phyloP scores from a whole-genome alignment of 2,888 invertebrate genomes.

The Sceliomorpha sp. region DNA sequence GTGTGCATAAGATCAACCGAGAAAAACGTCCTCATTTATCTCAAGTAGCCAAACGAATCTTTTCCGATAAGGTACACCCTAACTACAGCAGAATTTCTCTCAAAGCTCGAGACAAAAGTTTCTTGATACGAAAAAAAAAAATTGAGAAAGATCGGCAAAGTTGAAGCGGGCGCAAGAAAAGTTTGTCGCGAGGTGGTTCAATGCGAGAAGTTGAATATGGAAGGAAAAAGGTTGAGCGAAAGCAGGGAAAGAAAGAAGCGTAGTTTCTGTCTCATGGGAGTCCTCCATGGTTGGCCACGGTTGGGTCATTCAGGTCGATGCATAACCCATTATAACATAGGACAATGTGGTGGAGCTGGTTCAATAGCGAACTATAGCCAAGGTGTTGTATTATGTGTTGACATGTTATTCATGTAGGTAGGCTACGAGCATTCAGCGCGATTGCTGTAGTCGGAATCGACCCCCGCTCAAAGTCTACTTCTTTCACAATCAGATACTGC shows the following conservation, averaged over 20 bases:
- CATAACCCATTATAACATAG: constrained; percentile 75
- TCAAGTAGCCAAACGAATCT: no score
- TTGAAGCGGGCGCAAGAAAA: constrained; percentile 9
- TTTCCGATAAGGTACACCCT: no score
- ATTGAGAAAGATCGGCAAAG: not conserved
- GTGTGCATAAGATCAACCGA: no score
- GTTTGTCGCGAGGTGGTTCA: not conserved
- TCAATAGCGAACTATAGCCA: constrained; percentile 72
- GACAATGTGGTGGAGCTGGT: constrained; percentile 71
- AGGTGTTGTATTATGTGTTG: constrained; percentile 77
- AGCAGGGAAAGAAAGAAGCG: constrained; percentile 33
- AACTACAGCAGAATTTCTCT: no score
- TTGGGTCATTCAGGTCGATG: constrained; percentile 71
- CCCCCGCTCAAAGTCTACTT: no score
- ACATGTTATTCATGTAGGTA: constrained; percentile 70
- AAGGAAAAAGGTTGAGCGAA: constrained; percentile 2
- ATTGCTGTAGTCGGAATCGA: constrained; percentile 50
- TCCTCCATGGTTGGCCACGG: constrained; percentile 59
- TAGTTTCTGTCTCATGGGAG: constrained; percentile 62
- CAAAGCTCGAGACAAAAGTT: no score
- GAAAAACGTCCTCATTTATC: no score
- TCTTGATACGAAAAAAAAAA: not conserved
- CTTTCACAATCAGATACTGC: no score
- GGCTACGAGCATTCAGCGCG: constrained; percentile 63
- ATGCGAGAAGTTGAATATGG: no score